Base-by-base conservation (phyloP, 2,888 invertebrate species). In the Hydraecia micacea region DNA sequence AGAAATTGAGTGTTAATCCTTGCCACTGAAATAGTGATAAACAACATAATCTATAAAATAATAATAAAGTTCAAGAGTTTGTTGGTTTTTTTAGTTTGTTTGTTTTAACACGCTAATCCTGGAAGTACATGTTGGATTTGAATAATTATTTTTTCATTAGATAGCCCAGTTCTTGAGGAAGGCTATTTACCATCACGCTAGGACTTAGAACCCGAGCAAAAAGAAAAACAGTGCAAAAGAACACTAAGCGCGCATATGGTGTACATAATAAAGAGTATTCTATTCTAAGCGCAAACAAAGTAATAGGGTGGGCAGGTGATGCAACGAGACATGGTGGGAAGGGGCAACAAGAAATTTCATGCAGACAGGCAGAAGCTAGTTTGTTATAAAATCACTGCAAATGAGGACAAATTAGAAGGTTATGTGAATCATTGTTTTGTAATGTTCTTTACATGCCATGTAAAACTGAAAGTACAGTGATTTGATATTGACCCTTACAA, bases 351-450 rank as follows among this genome's bases (percentile, higher is more conserved):
- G 1, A 5, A n/a, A 58, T 58, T 5, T 58, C 25, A 55, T 55
- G 11, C 25, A 0, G n/a, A 55, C 25, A 25, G 55, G 25, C 3
- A n/a, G 11, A 58, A 58, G n/a, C n/a, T 58, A 58, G 9, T 58
- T 58, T n/a, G 9, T 49, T 18, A 39, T 36, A 39, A 58, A 62
- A 42, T 66, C n/a, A 76, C 55, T 42, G 1, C 18, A 49, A 77
- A 67, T 49, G 60, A 67, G 70, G 70, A 39, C 55, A 80, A 39
- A 21, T 39, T 71, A 75, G 67, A 80, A 80, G 42, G 75, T 65
- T 49, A 25, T 72, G 18, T n/a, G 8, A 63, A 46, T 7, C 15
- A 70, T 58, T 46, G 32, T 66, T 52, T 60, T 42, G 2, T 55
- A 67, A 60, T 42, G 11, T 42, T 32, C 2, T 67, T 2, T 21